phyloP scores from a whole-genome alignment of 2,888 invertebrate genomes.

The Oligia strigilis region DNA sequence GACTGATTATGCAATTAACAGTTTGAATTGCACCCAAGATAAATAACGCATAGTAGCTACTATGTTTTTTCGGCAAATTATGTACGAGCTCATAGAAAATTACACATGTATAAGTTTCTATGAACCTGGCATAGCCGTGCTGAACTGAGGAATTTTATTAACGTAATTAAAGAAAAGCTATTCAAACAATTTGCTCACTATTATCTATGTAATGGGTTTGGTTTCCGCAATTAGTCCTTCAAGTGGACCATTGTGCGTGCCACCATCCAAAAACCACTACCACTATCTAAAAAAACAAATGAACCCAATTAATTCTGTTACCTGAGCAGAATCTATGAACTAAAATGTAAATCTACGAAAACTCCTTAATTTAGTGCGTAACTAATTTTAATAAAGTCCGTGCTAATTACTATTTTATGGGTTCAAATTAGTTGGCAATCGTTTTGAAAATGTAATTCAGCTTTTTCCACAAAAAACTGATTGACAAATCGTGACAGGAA shows the following conservation, averaged over 20 bases:
- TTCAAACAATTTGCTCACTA: background rate
- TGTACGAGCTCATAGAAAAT: background rate
- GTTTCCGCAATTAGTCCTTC: too few species aligned
- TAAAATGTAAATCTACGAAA: background rate
- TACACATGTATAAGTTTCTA: background rate
- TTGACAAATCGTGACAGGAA: slow-evolving; percentile 28
- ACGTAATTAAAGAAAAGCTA: background rate
- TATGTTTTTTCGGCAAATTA: background rate
- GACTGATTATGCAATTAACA: too few species aligned
- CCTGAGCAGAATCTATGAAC: slow-evolving; percentile 10
- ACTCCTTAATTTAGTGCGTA: slow-evolving; percentile 16
- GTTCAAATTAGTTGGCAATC: slow-evolving; percentile 40
- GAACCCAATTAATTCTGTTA: background rate
- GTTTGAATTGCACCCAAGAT: too few species aligned
- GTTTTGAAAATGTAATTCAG: slow-evolving; percentile 17
- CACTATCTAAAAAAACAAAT: slow-evolving; percentile 6
- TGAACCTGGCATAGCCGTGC: background rate
- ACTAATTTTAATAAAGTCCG: slow-evolving; percentile 24
- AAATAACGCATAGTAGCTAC: too few species aligned
- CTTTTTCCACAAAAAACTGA: background rate
- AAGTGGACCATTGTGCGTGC: too few species aligned
- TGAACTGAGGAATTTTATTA: background rate
- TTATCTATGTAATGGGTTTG: too few species aligned
- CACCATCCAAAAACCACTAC: too few species aligned
- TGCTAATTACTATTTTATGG: slow-evolving; percentile 30